A percentile compares a stretch with the other conserved stretches of the same genome.
Conservation (phyloP, 1,140 invertebrate species). For the Sarcophaga bullata region DNA sequence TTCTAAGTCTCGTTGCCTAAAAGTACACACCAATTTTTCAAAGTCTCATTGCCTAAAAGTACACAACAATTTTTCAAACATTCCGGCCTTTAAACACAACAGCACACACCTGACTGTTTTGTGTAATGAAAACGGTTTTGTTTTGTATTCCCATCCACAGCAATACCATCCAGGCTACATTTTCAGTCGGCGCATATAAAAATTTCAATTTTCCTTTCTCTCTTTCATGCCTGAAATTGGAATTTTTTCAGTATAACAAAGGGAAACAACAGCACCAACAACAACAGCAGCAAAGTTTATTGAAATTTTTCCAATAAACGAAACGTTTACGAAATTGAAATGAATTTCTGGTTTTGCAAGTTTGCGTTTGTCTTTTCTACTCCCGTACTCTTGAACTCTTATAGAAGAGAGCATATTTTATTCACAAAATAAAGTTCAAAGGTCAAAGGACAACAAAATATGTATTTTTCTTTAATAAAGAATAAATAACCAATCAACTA, state of each 20-base stretch:
- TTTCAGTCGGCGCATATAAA: too few species aligned
- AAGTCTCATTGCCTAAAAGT: too few species aligned
- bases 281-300: slow-evolving; percentile 7
- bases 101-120: too few species aligned
- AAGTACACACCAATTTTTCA: too few species aligned
- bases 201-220: too few species aligned
- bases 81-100: too few species aligned
- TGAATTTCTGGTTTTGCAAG: neutral
- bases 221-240: neutral
- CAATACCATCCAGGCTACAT: too few species aligned
- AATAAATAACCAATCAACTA: neutral
- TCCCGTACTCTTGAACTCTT: neutral
- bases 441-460: neutral
- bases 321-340: neutral
- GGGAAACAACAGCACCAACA: neutral
- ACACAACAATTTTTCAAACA: too few species aligned
- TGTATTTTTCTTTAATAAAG: neutral
- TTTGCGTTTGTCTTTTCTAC: neutral
- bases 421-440: neutral
- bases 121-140: too few species aligned
- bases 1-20: too few species aligned
- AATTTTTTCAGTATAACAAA: neutral
- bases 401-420: neutral
- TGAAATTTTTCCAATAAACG: slow-evolving; percentile 28
- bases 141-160: too few species aligned